Conservation (phyloP, 2,888 invertebrate species). For the Pterostichus niger region DNA sequence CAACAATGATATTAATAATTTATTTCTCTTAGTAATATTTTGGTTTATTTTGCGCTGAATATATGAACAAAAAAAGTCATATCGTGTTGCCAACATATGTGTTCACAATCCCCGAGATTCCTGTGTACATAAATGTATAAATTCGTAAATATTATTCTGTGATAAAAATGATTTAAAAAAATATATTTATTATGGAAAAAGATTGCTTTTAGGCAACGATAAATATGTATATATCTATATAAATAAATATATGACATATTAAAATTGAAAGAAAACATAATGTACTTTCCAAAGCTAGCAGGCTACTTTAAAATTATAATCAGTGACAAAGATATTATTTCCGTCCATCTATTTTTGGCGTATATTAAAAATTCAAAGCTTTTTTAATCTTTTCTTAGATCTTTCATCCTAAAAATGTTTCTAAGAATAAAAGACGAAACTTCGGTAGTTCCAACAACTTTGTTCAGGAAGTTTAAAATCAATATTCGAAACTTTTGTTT, state of each 20-base stretch:
- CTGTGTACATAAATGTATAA: too few relatives aligned
- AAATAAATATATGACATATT: background rate
- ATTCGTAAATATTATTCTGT: too few relatives aligned
- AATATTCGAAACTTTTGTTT: slow-evolving; percentile 51
- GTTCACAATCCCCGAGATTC: too few relatives aligned
- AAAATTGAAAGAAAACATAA: background rate
- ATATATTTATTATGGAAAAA: too few relatives aligned
- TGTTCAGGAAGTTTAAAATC: slow-evolving; percentile 37
- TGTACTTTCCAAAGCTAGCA: background rate
- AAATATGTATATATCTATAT: too few relatives aligned
- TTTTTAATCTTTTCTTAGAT: slow-evolving; percentile 24
- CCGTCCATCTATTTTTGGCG: slow-evolving; percentile 7
- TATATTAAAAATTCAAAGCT: slow-evolving; percentile 33
- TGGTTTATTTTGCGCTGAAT: too few relatives aligned
- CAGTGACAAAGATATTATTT: slow-evolving; percentile 6
- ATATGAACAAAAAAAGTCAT: too few relatives aligned
- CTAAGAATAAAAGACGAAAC: slow-evolving; percentile 33
- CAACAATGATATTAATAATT: too few relatives aligned
- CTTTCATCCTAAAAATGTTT: slow-evolving; percentile 39
- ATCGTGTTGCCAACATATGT: too few relatives aligned
- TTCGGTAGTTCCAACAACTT: slow-evolving; percentile 36
- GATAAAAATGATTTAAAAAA: too few relatives aligned
- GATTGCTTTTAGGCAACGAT: too few relatives aligned
- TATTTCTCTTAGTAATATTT: too few relatives aligned
- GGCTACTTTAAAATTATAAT: slow-evolving; percentile 16